A percentile compares a stretch with the other conserved stretches of the same genome.
Conservation (phyloP, 2,888 invertebrate genomes). For the Xanthorhoe designata region DNA sequence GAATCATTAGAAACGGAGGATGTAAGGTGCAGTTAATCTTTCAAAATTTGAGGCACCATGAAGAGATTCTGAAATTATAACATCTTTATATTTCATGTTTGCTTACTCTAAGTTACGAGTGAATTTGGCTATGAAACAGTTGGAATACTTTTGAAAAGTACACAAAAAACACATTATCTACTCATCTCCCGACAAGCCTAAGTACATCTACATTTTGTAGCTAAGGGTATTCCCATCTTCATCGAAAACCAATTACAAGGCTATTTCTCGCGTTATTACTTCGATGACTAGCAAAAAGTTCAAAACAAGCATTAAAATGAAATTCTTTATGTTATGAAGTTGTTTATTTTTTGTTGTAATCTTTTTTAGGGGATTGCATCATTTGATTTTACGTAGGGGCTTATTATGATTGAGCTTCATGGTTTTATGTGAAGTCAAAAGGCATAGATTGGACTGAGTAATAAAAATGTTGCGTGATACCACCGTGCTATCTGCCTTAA, state of each 20-base stretch:
- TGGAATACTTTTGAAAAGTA: background rate
- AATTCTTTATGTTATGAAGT: slow-evolving; percentile 30
- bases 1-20: slow-evolving; percentile 18
- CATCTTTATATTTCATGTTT: background rate
- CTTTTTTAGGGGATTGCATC: slow-evolving; percentile 45
- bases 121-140: background rate
- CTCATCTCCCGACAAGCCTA: background rate
- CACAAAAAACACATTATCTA: background rate
- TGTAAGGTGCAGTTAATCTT: background rate
- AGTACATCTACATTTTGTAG: slow-evolving; percentile 1
- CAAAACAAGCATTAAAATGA: slow-evolving; percentile 36
- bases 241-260: slow-evolving; percentile 60
- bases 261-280: slow-evolving; percentile 61
- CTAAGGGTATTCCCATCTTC: slow-evolving; percentile 49
- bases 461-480: slow-evolving; percentile 52
- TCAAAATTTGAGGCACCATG: background rate
- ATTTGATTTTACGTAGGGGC: slow-evolving; percentile 41
- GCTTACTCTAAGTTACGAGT: background rate
- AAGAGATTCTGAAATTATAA: background rate
- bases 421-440: slow-evolving; percentile 27
- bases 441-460: slow-evolving; percentile 9
- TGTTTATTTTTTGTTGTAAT: slow-evolving; percentile 35
- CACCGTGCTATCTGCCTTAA: slow-evolving; percentile 67
- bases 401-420: slow-evolving; percentile 33
- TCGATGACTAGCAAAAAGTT: slow-evolving; percentile 62